Evolutionary conservation across 2,797 vertebrate species (phyloP).

Genomic region (Anguilla obscura): DNA sequence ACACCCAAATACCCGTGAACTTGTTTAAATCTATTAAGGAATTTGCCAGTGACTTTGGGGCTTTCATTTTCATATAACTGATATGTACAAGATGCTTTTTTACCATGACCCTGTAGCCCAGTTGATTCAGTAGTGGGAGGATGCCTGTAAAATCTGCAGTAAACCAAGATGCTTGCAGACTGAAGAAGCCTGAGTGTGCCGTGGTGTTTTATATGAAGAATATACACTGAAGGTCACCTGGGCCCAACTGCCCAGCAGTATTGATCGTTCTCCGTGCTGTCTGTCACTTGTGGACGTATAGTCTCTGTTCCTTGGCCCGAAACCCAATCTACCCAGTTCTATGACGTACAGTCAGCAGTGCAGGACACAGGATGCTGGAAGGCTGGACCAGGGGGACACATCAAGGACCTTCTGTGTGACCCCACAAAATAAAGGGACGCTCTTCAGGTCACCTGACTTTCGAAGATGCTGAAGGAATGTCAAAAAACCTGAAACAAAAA

Average conservation of each 20-base stretch:
- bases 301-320: background rate
- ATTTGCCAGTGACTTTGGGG: background rate
- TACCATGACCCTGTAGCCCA: background rate
- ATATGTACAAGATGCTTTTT: slow-evolving; percentile 11
- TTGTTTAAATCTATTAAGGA: background rate
- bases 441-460: slow-evolving; percentile 13
- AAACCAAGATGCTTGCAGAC: background rate
- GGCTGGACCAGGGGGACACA: background rate
- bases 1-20: background rate
- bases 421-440: background rate
- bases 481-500: slow-evolving; percentile 5
- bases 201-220: slow-evolving; percentile 6
- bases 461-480: slow-evolving; percentile 23
- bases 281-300: background rate
- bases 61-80: slow-evolving; percentile 5
- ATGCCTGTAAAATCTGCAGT: slow-evolving; percentile 19
- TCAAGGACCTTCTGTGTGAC: background rate
- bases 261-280: slow-evolving; percentile 9
- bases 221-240: background rate
- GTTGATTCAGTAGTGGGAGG: background rate
- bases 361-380: background rate
- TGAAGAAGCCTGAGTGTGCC: background rate
- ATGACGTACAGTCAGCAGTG: background rate
- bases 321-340: background rate
- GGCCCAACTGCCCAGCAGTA: background rate